Percentiles rank a stretch among this genome's conserved stretches.
Conservation (phyloP, 2,113 vertebrate species). For the Serranochromis macrocephalus region DNA sequence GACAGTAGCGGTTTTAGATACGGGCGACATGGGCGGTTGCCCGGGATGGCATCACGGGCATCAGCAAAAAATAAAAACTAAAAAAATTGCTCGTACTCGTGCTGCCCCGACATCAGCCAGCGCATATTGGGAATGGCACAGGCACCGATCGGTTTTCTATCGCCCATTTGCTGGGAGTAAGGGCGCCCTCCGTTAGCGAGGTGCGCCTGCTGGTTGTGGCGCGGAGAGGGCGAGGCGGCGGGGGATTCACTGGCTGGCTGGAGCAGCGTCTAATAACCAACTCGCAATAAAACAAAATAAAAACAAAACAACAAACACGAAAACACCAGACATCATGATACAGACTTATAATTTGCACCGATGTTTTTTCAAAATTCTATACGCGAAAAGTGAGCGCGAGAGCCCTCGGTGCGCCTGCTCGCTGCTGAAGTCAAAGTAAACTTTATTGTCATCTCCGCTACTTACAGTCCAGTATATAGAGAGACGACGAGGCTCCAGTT, state of each 20-base stretch:
- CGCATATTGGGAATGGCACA: rapidly evolving
- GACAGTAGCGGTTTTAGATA: neutral
- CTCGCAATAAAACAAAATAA: neutral
- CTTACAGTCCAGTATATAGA: too few species aligned
- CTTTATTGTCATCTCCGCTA: too few species aligned
- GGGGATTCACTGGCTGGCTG: rapidly evolving
- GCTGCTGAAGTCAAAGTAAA: too few species aligned
- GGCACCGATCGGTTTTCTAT: neutral
- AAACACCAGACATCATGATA: neutral
- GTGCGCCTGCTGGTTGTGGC: neutral
- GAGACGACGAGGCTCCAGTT: too few species aligned
- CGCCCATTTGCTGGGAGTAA: neutral
- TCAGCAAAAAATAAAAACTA: neutral
- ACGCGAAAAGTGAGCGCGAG: too few species aligned
- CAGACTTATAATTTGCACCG: neutral
- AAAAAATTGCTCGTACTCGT: neutral
- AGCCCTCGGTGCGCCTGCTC: too few species aligned
- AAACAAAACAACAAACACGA: neutral
- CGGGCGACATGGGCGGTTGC: neutral
- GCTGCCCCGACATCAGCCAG: neutral
- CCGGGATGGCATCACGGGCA: neutral
- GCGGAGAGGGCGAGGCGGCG: neutral
- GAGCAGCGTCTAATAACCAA: neutral
- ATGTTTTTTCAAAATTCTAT: too few species aligned
- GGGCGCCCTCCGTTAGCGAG: neutral